Evolutionary conservation across 2,888 invertebrate species (phyloP), one percentile per base, ranked within the genome.

Genomic region (Acanthoscelides obtectus): DNA sequence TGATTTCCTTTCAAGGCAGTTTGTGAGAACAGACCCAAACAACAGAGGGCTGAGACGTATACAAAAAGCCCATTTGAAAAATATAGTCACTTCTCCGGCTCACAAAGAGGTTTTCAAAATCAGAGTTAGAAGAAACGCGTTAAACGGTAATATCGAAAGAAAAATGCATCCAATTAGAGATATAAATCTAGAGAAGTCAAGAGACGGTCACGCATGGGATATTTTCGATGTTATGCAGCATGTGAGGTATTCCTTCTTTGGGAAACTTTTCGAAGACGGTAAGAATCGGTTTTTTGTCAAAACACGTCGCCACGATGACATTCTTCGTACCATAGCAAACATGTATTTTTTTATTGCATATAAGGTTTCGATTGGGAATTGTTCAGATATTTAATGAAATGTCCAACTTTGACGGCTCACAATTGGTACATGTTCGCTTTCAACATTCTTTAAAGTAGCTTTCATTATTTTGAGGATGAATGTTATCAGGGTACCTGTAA

Each of bases 51-150:
- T 68, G 64, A 71, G 22, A 17, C 5, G 17, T 12, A 63, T 66
- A 20, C 25, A 68, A 19, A 64, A 66, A 66, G 21, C 69, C 6
- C 22, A 66, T 22, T 20, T 69, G 8, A 76, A 74, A 67, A 74
- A 75, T 45, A 71, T 80, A 5, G 75, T 81, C 3, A 77, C 77
- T 8, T 74, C 76, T 69, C 77, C 80, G 1, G 77, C 79, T 73
- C 82, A 82, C 69, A 80, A 77, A 0, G 82, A 82, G 71, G 78
- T 80, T 3, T 82, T 82, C 70, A 79, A 79, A 70, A 79, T 81
- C 22, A 75, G 81, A 73, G 72, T 76, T 2, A 81, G 77, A 74
- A 72, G 79, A 71, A 27, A 70, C 22, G 20, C 22, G 20, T 1
- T n/a, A 66, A 66, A 5, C 8, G 22, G 12, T 19, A 22, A 66